These are phyloP conservation scores for Motacilla alba DNA, from an alignment of 2,113 vertebrate species.

Conservation along the genomic window DNA sequence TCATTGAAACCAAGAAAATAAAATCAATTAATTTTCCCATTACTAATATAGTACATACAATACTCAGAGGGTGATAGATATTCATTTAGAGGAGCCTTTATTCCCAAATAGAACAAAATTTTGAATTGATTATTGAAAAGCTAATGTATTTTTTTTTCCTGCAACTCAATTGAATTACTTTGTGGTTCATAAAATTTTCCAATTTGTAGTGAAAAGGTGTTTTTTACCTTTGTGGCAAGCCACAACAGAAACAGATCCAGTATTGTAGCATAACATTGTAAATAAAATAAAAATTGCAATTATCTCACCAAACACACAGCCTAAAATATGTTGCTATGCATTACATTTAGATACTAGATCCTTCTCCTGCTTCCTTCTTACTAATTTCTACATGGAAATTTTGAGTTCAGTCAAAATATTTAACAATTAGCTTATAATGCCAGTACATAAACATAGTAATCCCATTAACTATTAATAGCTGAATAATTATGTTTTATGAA, in stretches of 20 bases:
- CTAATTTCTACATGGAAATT: background rate
- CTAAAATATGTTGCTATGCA: background rate
- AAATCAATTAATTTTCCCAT: background rate
- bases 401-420: background rate
- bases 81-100: background rate
- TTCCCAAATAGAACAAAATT: background rate
- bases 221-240: background rate
- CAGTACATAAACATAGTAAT: background rate
- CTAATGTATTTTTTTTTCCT: background rate
- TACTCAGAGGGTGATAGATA: background rate
- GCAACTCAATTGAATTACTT: background rate
- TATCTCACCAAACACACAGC: background rate
- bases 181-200: background rate
- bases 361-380: constrained; percentile 11
- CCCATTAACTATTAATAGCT: background rate
- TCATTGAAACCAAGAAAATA: background rate
- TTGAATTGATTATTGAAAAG: background rate
- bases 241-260: background rate
- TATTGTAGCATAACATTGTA: background rate
- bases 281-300: background rate
- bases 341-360: background rate
- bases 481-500: background rate
- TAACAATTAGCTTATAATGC: background rate
- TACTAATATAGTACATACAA: background rate
- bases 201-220: background rate